Evolutionary conservation across 2,113 vertebrate genomes (phyloP), one percentile per base, ranked within the genome.

Genomic region (Pterocles burchelli): DNA sequence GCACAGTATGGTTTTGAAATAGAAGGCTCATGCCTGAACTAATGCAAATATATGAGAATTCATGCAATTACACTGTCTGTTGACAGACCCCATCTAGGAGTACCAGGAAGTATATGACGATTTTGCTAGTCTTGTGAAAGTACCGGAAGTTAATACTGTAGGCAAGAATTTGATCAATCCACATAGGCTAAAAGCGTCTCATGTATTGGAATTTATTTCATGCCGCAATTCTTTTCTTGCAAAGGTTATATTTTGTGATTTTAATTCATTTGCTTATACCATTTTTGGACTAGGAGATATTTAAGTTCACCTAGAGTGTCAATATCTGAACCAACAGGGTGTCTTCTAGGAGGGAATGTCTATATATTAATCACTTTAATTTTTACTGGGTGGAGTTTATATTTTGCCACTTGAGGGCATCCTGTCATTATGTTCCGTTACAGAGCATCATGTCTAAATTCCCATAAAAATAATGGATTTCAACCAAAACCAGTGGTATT

Each of bases 341-440:
- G 17, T 67, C 38, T 88, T 45, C 66, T 57, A 66, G 11, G 15
- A 57, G 16, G 21, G 22, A 79, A 87, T 43, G 1, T 17, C 46
- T 36, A 7, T 43, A 17, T 46, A 80, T 51, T 74, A 96, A 66
- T 34, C 21, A 88, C 55, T 90, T 87, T 48, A 67, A 76, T 46
- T 52, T 90, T 96, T 97, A 80, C 78, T 95, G 93, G 97, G 95
- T 92, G 97, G 96, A 97, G 97, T 97, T 83, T 91, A 33, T 93
- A 94, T 97, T 95, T 98, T 97, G 95, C 98, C 98, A 98, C 98
- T 98, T 98, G 98, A 98, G 98, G 98, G 98, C 98, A 98, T 98
- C 94, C 96, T 98, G 95, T 94, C 97, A 97, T 98, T 97, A 96
- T 95, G 66, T 96, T 98, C 96, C 57, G 29, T 85, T 92, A 90